Evolutionary conservation across 2,888 invertebrate genomes (phyloP), one percentile per base, ranked within the genome.

Genomic region (Cantharis rustica): DNA sequence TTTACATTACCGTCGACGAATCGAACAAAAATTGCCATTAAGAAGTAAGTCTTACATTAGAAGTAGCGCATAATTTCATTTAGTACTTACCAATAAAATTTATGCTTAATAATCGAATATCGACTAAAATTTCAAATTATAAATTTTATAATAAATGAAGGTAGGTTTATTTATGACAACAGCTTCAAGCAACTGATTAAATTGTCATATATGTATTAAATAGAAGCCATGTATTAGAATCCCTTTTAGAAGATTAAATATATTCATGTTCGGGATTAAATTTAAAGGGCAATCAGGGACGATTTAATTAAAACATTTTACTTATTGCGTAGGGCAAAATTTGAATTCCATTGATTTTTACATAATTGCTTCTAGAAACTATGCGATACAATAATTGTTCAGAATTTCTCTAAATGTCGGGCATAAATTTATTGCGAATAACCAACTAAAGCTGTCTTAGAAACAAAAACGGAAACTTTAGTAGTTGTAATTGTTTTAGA

Each of bases 121-220:
- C n/a, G 47, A 47, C n/a, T 47, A 47, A 47, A 47, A n/a, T n/a
- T 47, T 47, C 47, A 47, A 47, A 47, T 47, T 47, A 47, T 47
- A 47, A 47, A 47, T 47, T 47, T n/a, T n/a, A n/a, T 47, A 47
- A 47, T 47, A 47, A 47, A 47, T 47, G 47, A 47, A 47, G 47
- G 47, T 47, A 47, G 47, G 47, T 47, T 47, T 47, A 47, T 47
- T 47, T 47, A 47, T 68, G 27, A 15, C 26, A 16, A 16, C n/a
- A 17, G 66, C 17, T 66, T 66, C 66, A 66, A 23, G n/a, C 17
- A 66, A 66, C n/a, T 23, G 66, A 66, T 66, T 66, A 66, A 66
- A 66, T 17, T 66, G 23, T 66, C 66, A 66, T 66, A 66, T 66
- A 66, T 66, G 17, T 23, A 66, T 66, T 66, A 66, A 66, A 66